These are phyloP conservation scores for Clarias magur DNA, from an alignment of 2,113 vertebrate genomes.

Conservation along the genomic window DNA sequence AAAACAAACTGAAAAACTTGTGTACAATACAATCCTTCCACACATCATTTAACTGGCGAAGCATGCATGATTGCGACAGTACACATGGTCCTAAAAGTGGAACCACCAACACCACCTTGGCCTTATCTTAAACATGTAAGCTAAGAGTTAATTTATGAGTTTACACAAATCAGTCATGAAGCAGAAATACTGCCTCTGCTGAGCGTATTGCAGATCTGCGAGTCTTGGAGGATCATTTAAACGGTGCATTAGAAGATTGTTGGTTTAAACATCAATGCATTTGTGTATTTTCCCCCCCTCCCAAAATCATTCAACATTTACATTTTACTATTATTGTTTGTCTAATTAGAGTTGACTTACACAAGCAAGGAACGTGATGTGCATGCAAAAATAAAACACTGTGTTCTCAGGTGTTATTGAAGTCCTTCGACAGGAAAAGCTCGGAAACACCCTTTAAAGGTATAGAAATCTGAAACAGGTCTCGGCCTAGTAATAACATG, in stretches of 20 bases:
- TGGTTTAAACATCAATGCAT: neutral
- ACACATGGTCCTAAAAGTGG: neutral
- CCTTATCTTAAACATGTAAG: neutral
- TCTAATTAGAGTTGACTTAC: neutral
- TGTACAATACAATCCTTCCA: neutral
- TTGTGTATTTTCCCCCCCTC: neutral
- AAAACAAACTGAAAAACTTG: neutral
- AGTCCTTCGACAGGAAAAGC: too few relatives aligned
- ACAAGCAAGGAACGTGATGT: neutral
- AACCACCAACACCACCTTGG: neutral
- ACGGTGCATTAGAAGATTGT: neutral
- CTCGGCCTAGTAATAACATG: neutral
- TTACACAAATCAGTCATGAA: neutral
- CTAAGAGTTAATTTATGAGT: neutral
- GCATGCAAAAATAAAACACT: neutral
- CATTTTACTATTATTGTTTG: neutral
- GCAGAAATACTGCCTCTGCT: neutral
- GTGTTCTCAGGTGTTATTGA: neutral
- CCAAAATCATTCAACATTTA: neutral
- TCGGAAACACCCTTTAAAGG: neutral
- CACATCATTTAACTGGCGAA: conserved; percentile 1
- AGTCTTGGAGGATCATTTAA: neutral
- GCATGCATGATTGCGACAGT: neutral
- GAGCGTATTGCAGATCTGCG: neutral
- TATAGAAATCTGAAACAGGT: neutral